Evolutionary conservation across 2,888 invertebrate species (phyloP).

Genomic region (Desoria tigrina): DNA sequence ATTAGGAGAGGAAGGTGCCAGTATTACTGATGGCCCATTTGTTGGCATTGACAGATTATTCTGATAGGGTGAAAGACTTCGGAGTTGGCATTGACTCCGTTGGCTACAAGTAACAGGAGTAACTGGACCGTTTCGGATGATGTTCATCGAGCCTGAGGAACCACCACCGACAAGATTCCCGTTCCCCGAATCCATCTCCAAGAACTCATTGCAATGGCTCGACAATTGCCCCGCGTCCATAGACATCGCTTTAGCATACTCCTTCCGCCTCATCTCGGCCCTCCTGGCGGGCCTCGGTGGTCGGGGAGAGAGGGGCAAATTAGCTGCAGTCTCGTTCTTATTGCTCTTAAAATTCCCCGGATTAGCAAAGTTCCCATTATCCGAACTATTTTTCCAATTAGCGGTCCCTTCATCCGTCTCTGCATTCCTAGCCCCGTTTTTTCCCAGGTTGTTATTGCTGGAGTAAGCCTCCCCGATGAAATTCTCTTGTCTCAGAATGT

Average conservation of each 20-base stretch:
- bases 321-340: neutral
- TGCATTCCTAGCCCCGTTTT: neutral
- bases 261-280: slow-evolving; percentile 38
- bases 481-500: slow-evolving; percentile 50
- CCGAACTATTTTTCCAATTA: no score
- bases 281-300: slow-evolving; percentile 48
- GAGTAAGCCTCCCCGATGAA: slow-evolving; percentile 42
- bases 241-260: slow-evolving; percentile 48
- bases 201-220: neutral
- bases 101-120: neutral
- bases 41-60: neutral
- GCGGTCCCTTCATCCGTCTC: no score
- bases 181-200: neutral
- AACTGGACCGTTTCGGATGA: neutral
- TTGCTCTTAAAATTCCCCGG: no score
- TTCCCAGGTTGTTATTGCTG: no score
- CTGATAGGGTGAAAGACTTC: slow-evolving; percentile 22
- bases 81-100: neutral
- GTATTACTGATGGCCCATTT: neutral
- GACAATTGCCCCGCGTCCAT: slow-evolving; percentile 41
- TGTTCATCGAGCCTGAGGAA: slow-evolving; percentile 1
- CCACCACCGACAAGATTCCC: slow-evolving; percentile 4
- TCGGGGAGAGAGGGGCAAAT: slow-evolving; percentile 41
- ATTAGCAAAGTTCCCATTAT: no score
- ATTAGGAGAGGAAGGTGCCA: no score